Conservation (phyloP, 2,888 invertebrate species). For the Oegoconia quadripuncta region DNA sequence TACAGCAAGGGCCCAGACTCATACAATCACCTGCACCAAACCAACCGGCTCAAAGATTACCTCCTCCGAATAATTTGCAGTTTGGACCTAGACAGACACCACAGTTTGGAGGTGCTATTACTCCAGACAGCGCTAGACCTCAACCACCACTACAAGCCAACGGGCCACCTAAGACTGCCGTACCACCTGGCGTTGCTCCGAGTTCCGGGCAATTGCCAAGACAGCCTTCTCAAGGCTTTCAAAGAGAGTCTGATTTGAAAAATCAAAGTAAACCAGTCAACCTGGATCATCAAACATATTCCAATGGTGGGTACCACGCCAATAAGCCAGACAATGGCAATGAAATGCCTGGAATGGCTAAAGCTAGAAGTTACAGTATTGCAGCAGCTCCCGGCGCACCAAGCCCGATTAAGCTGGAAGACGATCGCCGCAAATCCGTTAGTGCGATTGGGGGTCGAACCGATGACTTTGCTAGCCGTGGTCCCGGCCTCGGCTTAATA, state of each 20-base stretch:
- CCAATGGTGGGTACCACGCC: conserved; percentile 51
- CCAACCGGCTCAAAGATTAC: conserved; percentile 59
- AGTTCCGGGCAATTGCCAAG: conserved; percentile 45
- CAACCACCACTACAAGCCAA: conserved; percentile 43
- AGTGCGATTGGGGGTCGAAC: conserved; percentile 66
- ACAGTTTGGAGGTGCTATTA: conserved; percentile 44
- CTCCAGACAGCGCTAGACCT: conserved; percentile 55
- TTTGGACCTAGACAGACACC: conserved; percentile 71
- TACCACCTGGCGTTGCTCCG: conserved; percentile 29
- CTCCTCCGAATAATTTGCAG: conserved; percentile 68
- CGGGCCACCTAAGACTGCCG: conserved; percentile 49
- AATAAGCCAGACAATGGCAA: conserved; percentile 56
- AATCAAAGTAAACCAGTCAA: conserved; percentile 63
- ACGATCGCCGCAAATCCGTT: conserved; percentile 73
- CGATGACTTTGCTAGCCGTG: conserved; percentile 57
- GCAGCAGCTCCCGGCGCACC: conserved; percentile 71
- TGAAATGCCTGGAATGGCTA: conserved; percentile 63
- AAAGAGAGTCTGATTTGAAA: conserved; percentile 56
- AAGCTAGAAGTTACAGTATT: conserved; percentile 76
- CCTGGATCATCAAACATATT: conserved; percentile 64
- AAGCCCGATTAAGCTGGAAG: conserved; percentile 64
- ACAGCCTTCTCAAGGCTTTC: conserved; percentile 65
- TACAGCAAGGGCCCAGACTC: conserved; percentile 54
- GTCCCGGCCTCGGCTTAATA: conserved; percentile 65
- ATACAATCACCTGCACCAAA: conserved; percentile 45